A percentile compares a stretch with the other conserved stretches of the same genome.
phyloP scores from a whole-genome alignment of 2,888 invertebrate species.

The Ptychoptera contaminata region DNA sequence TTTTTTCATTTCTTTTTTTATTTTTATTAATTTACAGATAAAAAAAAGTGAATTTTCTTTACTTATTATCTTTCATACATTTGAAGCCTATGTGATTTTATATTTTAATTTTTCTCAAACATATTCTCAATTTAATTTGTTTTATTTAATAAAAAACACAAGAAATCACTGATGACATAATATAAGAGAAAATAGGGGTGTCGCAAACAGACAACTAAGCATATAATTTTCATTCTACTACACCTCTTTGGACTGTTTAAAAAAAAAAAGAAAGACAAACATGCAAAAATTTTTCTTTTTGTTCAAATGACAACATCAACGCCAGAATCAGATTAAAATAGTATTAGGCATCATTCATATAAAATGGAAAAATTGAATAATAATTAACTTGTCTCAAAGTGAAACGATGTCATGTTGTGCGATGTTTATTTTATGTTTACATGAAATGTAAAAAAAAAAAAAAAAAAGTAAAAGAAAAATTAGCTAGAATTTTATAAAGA shows the following conservation, averaged over 20 bases:
- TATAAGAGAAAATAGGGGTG: neutral
- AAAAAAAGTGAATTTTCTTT: neutral
- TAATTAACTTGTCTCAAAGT: neutral
- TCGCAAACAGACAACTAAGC: neutral
- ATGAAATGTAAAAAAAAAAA: neutral
- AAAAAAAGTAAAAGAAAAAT: too few relatives aligned
- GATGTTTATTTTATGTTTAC: neutral
- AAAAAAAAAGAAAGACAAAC: neutral
- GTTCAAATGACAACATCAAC: neutral
- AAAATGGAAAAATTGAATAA: neutral
- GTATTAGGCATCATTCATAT: neutral
- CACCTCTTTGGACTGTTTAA: neutral
- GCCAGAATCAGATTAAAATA: neutral
- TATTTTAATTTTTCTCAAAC: too few relatives aligned
- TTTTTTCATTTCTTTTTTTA: too few relatives aligned
- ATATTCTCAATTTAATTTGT: too few relatives aligned
- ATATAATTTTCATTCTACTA: too few relatives aligned
- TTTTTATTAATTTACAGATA: neutral
- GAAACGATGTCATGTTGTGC: neutral
- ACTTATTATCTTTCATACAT: too few relatives aligned
- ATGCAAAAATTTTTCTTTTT: too few relatives aligned
- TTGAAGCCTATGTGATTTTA: too few relatives aligned
- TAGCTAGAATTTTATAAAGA: too few relatives aligned
- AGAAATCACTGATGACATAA: too few relatives aligned
- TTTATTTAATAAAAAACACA: too few relatives aligned